These are phyloP conservation scores for Vandiemenella viatica DNA, from an alignment of 2,888 invertebrate species.

Conservation along the genomic window DNA sequence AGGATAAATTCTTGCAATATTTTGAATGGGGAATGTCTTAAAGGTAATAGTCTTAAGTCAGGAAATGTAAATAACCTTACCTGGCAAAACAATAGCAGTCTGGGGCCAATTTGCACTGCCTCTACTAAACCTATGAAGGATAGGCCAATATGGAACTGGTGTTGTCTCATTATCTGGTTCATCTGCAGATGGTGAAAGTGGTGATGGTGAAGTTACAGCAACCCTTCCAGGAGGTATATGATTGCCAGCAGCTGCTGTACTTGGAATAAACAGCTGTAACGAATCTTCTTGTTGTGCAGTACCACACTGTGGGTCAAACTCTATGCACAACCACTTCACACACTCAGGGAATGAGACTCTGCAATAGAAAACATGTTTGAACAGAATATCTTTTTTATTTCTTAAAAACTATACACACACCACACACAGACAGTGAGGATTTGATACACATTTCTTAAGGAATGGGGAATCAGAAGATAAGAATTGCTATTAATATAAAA, in stretches of 20 bases:
- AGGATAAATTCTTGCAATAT: too few species aligned
- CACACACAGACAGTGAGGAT: too few species aligned
- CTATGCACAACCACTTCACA: slow-evolving; percentile 83
- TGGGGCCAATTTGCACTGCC: slow-evolving; percentile 68
- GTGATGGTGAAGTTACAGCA: slow-evolving; percentile 9
- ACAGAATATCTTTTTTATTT: too few species aligned
- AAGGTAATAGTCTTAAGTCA: too few species aligned
- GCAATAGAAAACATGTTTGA: slow-evolving; percentile 17
- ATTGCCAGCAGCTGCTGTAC: slow-evolving; percentile 3
- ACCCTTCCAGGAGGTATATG: slow-evolving; percentile 13
- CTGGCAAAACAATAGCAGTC: slow-evolving; percentile 67
- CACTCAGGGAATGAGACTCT: slow-evolving; percentile 76
- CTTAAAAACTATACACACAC: too few species aligned
- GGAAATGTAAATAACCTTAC: too few species aligned
- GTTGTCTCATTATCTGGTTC: slow-evolving; percentile 24
- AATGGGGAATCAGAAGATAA: too few species aligned
- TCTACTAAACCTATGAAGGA: slow-evolving; percentile 48
- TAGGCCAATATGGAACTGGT: slow-evolving; percentile 40
- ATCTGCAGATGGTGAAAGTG: slow-evolving; percentile 18
- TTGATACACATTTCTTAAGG: not conserved
- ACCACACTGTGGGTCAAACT: slow-evolving; percentile 83
- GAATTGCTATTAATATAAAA: too few species aligned
- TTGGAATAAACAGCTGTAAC: slow-evolving; percentile 52
- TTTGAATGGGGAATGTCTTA: too few species aligned
- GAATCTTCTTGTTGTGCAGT: slow-evolving; percentile 90